Base-by-base conservation (phyloP, 2,113 vertebrate species). In the Nycticryphes semicollaris region DNA sequence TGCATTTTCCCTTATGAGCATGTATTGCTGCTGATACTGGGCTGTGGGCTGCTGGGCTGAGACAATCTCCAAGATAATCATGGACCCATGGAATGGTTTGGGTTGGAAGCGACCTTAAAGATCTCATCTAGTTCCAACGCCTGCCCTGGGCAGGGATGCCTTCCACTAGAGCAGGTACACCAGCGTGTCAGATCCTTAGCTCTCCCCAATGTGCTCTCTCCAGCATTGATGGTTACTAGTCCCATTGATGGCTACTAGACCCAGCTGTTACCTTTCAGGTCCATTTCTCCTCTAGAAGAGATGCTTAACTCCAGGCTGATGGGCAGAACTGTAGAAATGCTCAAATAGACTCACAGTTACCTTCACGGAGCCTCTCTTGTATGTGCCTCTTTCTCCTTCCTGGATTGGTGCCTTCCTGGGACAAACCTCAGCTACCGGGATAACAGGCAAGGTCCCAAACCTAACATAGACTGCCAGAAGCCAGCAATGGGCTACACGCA, bases 401-500 rank as follows among this genome's bases (percentile, higher is more conserved):
- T 5, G 1, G 31, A 11, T 12, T 23, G 41, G 3, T 51, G 23
- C 19, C 33, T 63, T 77, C 30, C 37, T 70, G 76, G 54, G 51
- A 22, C 50, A 54, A 0, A 50, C 45, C 59, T 39, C 31, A 56
- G 79, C 63, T 41, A 0, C 7, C 31, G 33, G n/a, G 56, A 19
- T 8, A 33, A 35, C 16, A n/a, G 54, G 47, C 33, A 54, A 47
- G 47, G 21, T 59, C 77, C 69, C 74, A 48, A 39, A 60, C 22
- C 19, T 37, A 1, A 4, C 53, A 17, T 7, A 3, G 1, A 4
- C 20, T 57, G 28, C 17, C 68, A 56, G 68, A 7, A 60, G 35
- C 31, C 6, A 41, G 59, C 5, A 5, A 3, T 4, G 54, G 72
- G 78, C 24, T 5, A 63, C 0, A 0, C 5, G 67, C 22, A 12